Evolutionary conservation across 2,113 vertebrate species (phyloP).

Genomic region (Otis tarda): DNA sequence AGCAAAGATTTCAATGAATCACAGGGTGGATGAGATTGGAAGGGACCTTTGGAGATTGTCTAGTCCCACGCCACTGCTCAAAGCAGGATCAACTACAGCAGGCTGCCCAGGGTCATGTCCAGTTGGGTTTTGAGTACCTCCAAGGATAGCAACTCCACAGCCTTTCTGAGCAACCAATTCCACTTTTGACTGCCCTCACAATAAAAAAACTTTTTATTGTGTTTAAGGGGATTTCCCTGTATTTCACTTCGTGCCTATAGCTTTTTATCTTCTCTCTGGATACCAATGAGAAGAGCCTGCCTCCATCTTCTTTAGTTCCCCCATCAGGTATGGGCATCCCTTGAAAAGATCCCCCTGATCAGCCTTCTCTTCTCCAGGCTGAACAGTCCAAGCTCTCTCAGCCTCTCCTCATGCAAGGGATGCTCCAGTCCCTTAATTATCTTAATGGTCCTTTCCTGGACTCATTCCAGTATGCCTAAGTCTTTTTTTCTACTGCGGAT

Average conservation of each 20-base stretch:
- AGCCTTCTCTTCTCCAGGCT: background rate
- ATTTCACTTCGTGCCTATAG: background rate
- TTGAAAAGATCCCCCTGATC: fast-evolving
- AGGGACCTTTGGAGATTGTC: background rate
- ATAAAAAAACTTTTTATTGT: background rate
- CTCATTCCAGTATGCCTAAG: background rate
- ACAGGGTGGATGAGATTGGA: background rate
- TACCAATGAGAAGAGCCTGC: background rate
- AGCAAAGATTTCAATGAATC: background rate
- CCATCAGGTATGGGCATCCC: background rate
- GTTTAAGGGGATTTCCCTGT: background rate
- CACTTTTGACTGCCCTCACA: background rate
- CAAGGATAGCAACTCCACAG: background rate
- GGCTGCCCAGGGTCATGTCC: background rate
- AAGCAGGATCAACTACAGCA: background rate
- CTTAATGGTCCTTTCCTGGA: background rate
- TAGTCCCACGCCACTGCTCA: background rate
- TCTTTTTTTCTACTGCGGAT: background rate
- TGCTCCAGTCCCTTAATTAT: background rate
- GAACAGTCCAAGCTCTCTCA: background rate
- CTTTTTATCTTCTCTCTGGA: background rate
- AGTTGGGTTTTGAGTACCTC: background rate
- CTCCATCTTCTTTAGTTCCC: background rate
- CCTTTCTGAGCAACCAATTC: background rate
- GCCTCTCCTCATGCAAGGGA: background rate